Conservation (phyloP, 2,888 invertebrate species). For the Dendrolimus pini region DNA sequence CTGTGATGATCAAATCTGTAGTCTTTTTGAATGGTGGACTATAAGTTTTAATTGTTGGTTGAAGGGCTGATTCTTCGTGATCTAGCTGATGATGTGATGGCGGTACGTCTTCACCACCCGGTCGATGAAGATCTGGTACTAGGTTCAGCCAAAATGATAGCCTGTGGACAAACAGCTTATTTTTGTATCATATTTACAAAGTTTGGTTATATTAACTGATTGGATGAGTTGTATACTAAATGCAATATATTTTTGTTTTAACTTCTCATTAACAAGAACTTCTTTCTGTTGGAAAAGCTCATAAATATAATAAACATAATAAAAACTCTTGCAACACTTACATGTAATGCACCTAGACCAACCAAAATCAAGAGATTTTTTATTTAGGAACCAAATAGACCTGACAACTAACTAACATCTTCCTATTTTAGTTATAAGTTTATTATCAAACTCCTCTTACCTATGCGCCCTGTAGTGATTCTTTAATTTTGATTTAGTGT, state of each 20-base stretch:
- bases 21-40: constrained; percentile 74
- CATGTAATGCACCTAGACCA: too few species aligned
- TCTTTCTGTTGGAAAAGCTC: too few species aligned
- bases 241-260: too few species aligned
- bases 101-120: constrained; percentile 91
- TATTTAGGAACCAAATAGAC: too few species aligned
- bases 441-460: constrained; percentile 23
- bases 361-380: too few species aligned
- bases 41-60: constrained; percentile 74
- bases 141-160: constrained; percentile 96
- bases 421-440: too few species aligned
- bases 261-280: too few species aligned
- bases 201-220: not conserved
- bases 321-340: too few species aligned
- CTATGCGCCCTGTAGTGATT: constrained; percentile 96
- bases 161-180: constrained; percentile 48
- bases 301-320: too few species aligned
- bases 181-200: too few species aligned
- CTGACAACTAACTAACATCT: too few species aligned
- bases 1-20: constrained; percentile 64
- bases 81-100: constrained; percentile 90
- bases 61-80: constrained; percentile 80
- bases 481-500: constrained; percentile 92
- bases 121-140: constrained; percentile 93
- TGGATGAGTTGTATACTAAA: too few species aligned